A percentile compares a stretch with the other conserved stretches of the same genome.
Conservation (phyloP, 2,113 vertebrate genomes). For the Excalfactoria chinensis region DNA sequence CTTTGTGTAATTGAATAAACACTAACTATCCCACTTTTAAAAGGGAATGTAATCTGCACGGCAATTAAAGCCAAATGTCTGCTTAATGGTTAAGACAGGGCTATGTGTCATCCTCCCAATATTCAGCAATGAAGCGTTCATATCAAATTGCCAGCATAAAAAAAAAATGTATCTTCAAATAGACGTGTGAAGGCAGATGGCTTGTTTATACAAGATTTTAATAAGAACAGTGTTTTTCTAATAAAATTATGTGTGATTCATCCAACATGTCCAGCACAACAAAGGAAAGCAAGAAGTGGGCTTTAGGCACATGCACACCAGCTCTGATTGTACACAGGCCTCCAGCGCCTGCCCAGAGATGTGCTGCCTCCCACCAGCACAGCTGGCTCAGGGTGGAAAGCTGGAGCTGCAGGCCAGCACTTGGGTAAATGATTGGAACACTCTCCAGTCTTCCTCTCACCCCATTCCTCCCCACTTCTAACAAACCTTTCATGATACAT, state of each 20-base stretch:
- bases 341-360: background rate
- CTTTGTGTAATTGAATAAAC: conserved; percentile 56
- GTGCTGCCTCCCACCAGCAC: background rate
- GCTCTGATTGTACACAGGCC: background rate
- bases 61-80: conserved; percentile 57
- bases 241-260: conserved; percentile 44
- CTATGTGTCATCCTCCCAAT: background rate
- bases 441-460: background rate
- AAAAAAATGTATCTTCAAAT: conserved; percentile 4
- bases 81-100: conserved; percentile 11
- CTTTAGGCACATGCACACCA: background rate
- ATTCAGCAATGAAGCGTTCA: conserved; percentile 23
- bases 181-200: conserved; percentile 12
- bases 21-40: conserved; percentile 30
- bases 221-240: conserved; percentile 36
- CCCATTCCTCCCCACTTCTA: background rate
- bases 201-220: conserved; percentile 44
- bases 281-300: background rate
- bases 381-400: background rate
- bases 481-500: background rate
- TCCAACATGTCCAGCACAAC: conserved; percentile 21
- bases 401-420: background rate
- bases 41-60: conserved; percentile 8
- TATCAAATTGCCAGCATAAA: conserved; percentile 20
- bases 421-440: fast-evolving